Evolutionary conservation across 1,140 invertebrate genomes (phyloP), one percentile per base, ranked within the genome.

Genomic region (Lerema accius): DNA sequence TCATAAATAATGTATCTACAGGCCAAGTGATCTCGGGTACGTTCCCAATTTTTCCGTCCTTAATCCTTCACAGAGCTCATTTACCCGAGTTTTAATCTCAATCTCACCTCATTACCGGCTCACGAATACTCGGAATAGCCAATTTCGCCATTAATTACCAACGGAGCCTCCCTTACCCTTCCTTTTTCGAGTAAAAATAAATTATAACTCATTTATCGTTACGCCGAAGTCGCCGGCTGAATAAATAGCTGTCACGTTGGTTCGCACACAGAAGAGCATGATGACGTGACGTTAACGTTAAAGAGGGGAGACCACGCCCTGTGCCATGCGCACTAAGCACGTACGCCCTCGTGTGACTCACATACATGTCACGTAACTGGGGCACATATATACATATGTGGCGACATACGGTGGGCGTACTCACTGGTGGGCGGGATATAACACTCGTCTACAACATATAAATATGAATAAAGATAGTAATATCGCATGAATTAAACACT

Each of bases 171-270:
- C 76, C 80, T 78, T 78, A 81, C 85, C 85, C 82, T 81, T 82
- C 81, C 81, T 78, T 80, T 86, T 86, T 80, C 77, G 79, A 73
- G 86, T 86, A 90, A 90, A 90, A 90, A 90, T 90, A 88, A 90
- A 90, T 90, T 87, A 87, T 90, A 87, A 90, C 74, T 87, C 85
- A 88, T 90, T 90, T 90, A 90, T 90, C 79, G 80, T 85, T 74
- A 69, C 68, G 63, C 56, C 61, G 37, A 61, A 69, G 73, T 71
- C 73, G 70, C 65, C 63, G 69, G 71, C 64, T 56, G 78, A 82
- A 85, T 89, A 89, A 86, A 87, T 87, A 84, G 78, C 77, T 77
- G 79, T 86, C 81, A 85, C 81, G 84, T 84, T 75, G 73, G 49
- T 58, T 50, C 72, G 76, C 81, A 76, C 78, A 80, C 76, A 76